Evolutionary conservation across 2,888 invertebrate species (phyloP).

Genomic region (Venustoraphidia nigricollis): DNA sequence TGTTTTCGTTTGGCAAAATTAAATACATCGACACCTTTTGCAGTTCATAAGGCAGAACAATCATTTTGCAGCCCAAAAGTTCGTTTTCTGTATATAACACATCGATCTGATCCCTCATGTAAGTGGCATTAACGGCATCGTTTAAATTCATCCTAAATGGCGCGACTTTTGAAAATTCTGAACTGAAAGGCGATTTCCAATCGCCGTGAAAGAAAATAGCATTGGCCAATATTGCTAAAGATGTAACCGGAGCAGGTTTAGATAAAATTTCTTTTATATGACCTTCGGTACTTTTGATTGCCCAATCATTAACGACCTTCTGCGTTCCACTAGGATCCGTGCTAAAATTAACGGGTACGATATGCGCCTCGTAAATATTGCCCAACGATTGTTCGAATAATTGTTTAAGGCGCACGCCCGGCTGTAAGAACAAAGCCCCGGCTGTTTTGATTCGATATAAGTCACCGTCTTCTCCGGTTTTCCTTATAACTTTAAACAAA

Average conservation of each 20-base stretch:
- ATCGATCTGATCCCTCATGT: conserved; percentile 21
- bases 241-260: conserved; percentile 19
- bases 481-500: conserved; percentile 18
- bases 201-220: conserved; percentile 29
- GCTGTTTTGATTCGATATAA: conserved; percentile 18
- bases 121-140: conserved; percentile 16
- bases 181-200: conserved; percentile 29
- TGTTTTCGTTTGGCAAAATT: conserved; percentile 24
- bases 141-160: conserved; percentile 17
- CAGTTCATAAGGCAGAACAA: conserved; percentile 29
- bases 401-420: conserved; percentile 15
- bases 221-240: conserved; percentile 26
- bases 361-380: conserved; percentile 18
- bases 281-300: conserved; percentile 21
- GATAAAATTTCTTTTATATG: conserved; percentile 24
- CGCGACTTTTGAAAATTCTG: conserved; percentile 20
- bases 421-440: conserved; percentile 21
- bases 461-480: conserved; percentile 10
- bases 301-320: conserved; percentile 22
- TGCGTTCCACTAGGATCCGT: conserved; percentile 10
- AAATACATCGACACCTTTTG: conserved; percentile 29
- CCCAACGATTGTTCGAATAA: conserved; percentile 16
- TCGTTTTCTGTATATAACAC: conserved; percentile 23
- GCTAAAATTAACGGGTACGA: conserved; percentile 19
- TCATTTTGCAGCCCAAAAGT: conserved; percentile 21